Percentiles rank a stretch among this genome's conserved stretches.
phyloP scores from a whole-genome alignment of 2,888 invertebrate species.

The Macaria liturata region DNA sequence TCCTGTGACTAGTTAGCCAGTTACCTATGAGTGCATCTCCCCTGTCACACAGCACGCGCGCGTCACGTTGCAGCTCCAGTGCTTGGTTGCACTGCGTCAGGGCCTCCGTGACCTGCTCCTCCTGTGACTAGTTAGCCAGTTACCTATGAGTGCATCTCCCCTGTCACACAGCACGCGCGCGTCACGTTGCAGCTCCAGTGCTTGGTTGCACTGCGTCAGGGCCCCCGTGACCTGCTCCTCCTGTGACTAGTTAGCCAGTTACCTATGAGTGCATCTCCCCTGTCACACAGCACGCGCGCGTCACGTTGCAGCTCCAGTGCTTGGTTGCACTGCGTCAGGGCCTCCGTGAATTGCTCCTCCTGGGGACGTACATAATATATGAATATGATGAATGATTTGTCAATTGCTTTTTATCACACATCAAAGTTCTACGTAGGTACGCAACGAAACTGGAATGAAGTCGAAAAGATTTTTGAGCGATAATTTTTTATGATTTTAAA shows the following conservation, averaged over 20 bases:
- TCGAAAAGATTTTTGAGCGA: too few species aligned
- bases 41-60: slow-evolving; percentile 92
- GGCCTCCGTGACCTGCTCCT: slow-evolving; percentile 88
- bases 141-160: slow-evolving; percentile 93
- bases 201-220: slow-evolving; percentile 89
- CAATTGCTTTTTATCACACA: too few species aligned
- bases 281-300: slow-evolving; percentile 92
- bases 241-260: slow-evolving; percentile 49
- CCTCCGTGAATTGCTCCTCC: slow-evolving; percentile 88
- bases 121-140: slow-evolving; percentile 59
- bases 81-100: slow-evolving; percentile 91
- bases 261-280: slow-evolving; percentile 94
- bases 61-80: slow-evolving; percentile 88
- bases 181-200: slow-evolving; percentile 89
- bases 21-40: slow-evolving; percentile 93
- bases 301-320: slow-evolving; percentile 91
- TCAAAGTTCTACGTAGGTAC: too few species aligned
- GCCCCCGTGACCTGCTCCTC: slow-evolving; percentile 89
- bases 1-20: slow-evolving; percentile 66
- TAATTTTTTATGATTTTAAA: too few species aligned
- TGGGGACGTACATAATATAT: slow-evolving; percentile 46
- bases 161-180: slow-evolving; percentile 93
- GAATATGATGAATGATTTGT: too few species aligned
- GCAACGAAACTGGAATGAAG: too few species aligned
- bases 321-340: slow-evolving; percentile 89